Base-by-base conservation (phyloP, 2,797 vertebrate species). In the Sciaenops ocellatus region DNA sequence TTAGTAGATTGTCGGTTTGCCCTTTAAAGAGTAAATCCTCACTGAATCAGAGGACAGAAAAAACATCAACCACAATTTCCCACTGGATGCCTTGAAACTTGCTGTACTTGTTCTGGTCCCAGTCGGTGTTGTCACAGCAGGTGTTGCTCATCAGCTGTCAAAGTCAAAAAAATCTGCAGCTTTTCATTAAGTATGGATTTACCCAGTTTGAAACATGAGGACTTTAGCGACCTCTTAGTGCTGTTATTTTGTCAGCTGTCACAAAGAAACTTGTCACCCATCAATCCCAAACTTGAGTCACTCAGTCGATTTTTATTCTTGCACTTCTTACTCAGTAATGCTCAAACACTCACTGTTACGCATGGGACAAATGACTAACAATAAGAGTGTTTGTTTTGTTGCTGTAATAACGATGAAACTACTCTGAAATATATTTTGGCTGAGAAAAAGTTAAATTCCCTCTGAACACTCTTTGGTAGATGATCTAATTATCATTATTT, bases 161-260 rank as follows among this genome's bases (percentile, higher is more conserved):
- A 10, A 47, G 69, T 75, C 12, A 34, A 28, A 79, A 71, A 56
- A 54, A 78, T 73, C 44, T 52, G 51, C 57, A 69, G 71, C 69
- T 59, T 46, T 67, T 67, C 24, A 38, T 70, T 63, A 59, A 55
- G 6, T 73, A 78, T 75, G n/a, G 63, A 88, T 85, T 70, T 38
- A 17, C 24, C 52, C 77, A 42, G 13, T 78, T 34, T 76, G 64
- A 83, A 66, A 84, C 63, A 68, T 1, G 64, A 82, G 72, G 75
- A 82, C 73, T 56, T 20, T 18, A 28, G 66, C 9, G 18, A 66
- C 24, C 69, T 69, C 3, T 34, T 17, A 6, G 47, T 64, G 74
- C 54, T 30, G 28, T 84, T 82, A 76, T 85, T 89, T 80, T 85
- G 80, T 83, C 84, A 88, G 85, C 86, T 88, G 85, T 86, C 85